These are phyloP conservation scores for Spinibarbus caldwelli DNA, from an alignment of 2,797 vertebrate genomes.

Conservation along the genomic window DNA sequence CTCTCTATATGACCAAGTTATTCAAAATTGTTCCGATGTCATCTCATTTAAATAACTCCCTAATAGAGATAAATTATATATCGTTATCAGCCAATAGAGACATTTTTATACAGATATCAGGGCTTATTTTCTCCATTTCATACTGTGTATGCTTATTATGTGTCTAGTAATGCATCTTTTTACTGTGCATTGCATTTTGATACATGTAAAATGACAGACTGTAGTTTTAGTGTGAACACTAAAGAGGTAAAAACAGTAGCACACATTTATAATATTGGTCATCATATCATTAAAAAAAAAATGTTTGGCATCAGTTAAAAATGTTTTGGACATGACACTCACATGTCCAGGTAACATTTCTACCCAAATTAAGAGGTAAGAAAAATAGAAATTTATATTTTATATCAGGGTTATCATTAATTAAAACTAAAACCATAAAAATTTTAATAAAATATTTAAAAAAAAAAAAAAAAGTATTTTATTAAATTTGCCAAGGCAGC, in stretches of 20 bases:
- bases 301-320: not conserved
- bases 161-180: not conserved
- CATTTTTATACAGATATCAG: not conserved
- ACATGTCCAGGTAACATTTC: not conserved
- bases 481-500: too few relatives aligned
- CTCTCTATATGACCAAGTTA: not conserved
- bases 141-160: not conserved
- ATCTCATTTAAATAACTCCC: not conserved
- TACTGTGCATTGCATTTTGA: not conserved
- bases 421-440: too few relatives aligned
- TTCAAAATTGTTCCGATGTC: not conserved
- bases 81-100: not conserved
- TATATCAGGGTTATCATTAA: too few relatives aligned
- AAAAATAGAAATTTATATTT: not conserved
- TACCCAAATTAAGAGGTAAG: not conserved
- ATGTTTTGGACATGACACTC: not conserved
- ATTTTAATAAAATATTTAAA: too few relatives aligned
- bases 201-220: not conserved
- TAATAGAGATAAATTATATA: not conserved
- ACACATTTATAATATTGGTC: not conserved
- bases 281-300: not conserved
- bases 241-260: constrained; percentile 39
- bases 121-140: not conserved
- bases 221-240: not conserved
- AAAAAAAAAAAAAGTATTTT: too few relatives aligned